Evolutionary conservation across 2,888 invertebrate genomes (phyloP).

Genomic region (Stenoptilia bipunctidactyla): DNA sequence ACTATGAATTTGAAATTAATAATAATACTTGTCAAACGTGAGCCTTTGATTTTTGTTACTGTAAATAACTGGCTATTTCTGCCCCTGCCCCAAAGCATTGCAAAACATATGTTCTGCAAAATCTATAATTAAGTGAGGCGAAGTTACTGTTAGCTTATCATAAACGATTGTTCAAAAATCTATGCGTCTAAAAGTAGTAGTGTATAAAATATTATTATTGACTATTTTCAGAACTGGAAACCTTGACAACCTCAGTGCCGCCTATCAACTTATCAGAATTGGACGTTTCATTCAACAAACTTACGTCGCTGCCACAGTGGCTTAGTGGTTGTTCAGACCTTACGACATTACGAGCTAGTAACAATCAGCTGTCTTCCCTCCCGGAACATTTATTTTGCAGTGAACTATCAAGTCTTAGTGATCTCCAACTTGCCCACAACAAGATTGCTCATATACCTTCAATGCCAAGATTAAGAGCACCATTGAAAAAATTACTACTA

Average conservation of each 20-base stretch:
- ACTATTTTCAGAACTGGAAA: slow-evolving; percentile 76
- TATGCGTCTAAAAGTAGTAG: too few relatives aligned
- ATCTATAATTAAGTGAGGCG: too few relatives aligned
- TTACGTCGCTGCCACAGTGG: slow-evolving; percentile 83
- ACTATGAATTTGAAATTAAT: too few relatives aligned
- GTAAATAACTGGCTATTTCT: too few relatives aligned
- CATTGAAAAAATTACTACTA: slow-evolving; percentile 78
- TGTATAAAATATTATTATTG: too few relatives aligned
- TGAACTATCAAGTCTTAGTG: slow-evolving; percentile 79
- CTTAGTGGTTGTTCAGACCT: slow-evolving; percentile 79
- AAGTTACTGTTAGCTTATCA: too few relatives aligned
- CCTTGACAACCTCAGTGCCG: slow-evolving; percentile 76
- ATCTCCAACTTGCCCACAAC: slow-evolving; percentile 83
- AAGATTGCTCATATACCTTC: slow-evolving; percentile 80
- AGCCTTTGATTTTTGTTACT: too few relatives aligned
- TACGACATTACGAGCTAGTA: slow-evolving; percentile 79
- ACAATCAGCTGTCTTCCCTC: slow-evolving; percentile 77
- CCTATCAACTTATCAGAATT: slow-evolving; percentile 81
- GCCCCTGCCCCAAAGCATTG: too few relatives aligned
- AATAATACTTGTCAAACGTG: too few relatives aligned
- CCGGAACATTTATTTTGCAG: slow-evolving; percentile 82
- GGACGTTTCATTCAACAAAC: slow-evolving; percentile 83
- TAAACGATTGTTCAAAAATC: too few relatives aligned
- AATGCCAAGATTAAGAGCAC: slow-evolving; percentile 74
- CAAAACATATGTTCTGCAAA: too few relatives aligned